These are phyloP conservation scores for Thelaira solivaga DNA, from an alignment of 2,888 invertebrate species.

Conservation along the genomic window DNA sequence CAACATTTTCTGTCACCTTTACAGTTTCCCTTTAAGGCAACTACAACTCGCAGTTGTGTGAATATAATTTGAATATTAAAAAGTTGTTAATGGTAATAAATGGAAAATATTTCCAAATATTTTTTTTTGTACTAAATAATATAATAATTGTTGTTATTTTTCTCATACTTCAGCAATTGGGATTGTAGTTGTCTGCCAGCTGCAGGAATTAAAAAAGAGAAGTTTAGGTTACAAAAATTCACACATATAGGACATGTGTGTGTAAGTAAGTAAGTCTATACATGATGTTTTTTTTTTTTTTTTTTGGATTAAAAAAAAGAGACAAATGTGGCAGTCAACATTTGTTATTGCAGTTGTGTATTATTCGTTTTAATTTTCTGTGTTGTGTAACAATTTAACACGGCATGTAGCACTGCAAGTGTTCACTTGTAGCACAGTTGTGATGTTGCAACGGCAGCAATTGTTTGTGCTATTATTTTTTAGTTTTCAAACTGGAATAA, in stretches of 20 bases:
- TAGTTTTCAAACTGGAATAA: neutral
- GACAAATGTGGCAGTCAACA: slow-evolving; percentile 4
- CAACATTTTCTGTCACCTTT: too few relatives aligned
- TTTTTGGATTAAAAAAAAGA: neutral
- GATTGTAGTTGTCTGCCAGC: neutral
- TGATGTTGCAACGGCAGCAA: neutral
- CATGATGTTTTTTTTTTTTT: too few relatives aligned
- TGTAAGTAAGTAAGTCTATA: too few relatives aligned
- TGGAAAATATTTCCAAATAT: neutral
- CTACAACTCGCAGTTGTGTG: too few relatives aligned
- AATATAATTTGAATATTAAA: too few relatives aligned
- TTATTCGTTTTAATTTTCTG: neutral
- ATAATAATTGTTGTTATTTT: neutral
- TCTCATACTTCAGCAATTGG: neutral
- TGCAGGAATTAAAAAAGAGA: slow-evolving; percentile 28
- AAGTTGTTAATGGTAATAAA: too few relatives aligned
- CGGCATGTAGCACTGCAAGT: slow-evolving; percentile 28
- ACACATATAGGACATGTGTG: neutral
- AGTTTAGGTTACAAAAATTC: slow-evolving; percentile 19
- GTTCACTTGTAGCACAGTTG: slow-evolving; percentile 37
- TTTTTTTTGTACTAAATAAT: neutral
- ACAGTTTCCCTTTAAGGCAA: too few relatives aligned
- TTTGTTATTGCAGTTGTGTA: slow-evolving; percentile 7
- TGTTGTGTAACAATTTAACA: slow-evolving; percentile 12
- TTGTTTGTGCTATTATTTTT: slow-evolving; percentile 1